Evolutionary conservation across 2,797 vertebrate genomes (phyloP), one percentile per base, ranked within the genome.

Genomic region (Zenarchopterus dispar): DNA sequence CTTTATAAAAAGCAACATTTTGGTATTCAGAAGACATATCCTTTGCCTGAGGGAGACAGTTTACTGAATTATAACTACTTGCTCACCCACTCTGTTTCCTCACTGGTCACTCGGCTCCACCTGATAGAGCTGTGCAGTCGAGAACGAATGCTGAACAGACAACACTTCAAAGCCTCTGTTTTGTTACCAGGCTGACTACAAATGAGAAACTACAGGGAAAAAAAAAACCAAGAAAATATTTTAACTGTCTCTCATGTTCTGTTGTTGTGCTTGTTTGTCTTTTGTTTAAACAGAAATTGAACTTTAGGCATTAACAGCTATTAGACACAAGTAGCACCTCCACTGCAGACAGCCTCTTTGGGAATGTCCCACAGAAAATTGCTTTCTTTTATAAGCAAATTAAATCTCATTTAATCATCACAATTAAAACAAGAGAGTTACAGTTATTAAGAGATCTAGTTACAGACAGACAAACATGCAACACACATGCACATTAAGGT

Each of bases 41-140:
- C 17, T 31, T 82, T 57, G 78, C 86, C 87, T 79, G 41, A 74
- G 78, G 84, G 79, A 88, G 78, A 75, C 73, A 44, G 52, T 84
- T 88, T 84, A 69, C 60, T 77, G 33, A 61, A 67, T 85, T 79
- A 73, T 75, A 82, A 73, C 61, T 19, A 55, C 70, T 77, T 59
- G 42, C 67, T 83, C 77, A 58, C 58, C 36, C 66, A 48, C 73
- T 73, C 48, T 36, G 60, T 72, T 82, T 36, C 21, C 69, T 73
- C 31, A 15, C 57, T 62, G 68, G 43, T 54, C 31, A 53, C 33
- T 63, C 67, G 49, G 58, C 53, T 54, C 39, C 50, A 76, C 39
- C 72, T 70, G 60, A 81, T 67, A 63, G 70, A 86, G 77, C 49
- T 42, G 58, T 83, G 44, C 17, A 44, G 43, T 8, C 47, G 59